These are phyloP conservation scores for Drosophila buzzatii DNA, from an alignment of 2,888 invertebrate species.

Conservation along the genomic window DNA sequence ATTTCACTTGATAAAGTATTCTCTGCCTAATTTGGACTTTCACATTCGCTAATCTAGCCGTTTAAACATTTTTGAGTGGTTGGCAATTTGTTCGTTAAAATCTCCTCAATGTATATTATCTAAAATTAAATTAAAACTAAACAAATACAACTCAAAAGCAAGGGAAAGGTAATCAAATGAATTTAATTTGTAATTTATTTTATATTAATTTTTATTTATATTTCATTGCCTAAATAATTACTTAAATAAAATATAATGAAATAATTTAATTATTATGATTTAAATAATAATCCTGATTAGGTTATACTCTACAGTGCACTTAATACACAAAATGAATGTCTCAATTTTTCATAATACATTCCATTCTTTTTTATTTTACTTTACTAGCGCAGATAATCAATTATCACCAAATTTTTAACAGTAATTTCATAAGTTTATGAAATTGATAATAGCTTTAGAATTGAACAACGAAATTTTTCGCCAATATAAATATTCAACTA, in stretches of 20 bases:
- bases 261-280: too few species aligned
- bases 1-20: slow-evolving; percentile 2
- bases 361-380: not conserved
- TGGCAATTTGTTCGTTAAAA: not conserved
- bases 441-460: not conserved
- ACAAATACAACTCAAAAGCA: too few species aligned
- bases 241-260: too few species aligned
- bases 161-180: too few species aligned
- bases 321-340: too few species aligned
- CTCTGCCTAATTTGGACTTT: not conserved
- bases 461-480: not conserved
- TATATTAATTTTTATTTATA: too few species aligned
- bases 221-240: too few species aligned
- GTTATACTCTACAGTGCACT: too few species aligned
- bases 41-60: not conserved
- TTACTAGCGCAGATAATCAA: not conserved
- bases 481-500: slow-evolving; percentile 1
- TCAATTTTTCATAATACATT: too few species aligned
- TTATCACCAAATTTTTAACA: not conserved
- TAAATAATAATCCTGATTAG: too few species aligned
- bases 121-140: not conserved
- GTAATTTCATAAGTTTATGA: not conserved
- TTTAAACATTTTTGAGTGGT: not conserved
- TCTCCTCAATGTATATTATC: not conserved
- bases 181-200: too few species aligned